Evolutionary conservation across 2,888 invertebrate species (phyloP).

Genomic region (Hirtodrosophila alboralis): DNA sequence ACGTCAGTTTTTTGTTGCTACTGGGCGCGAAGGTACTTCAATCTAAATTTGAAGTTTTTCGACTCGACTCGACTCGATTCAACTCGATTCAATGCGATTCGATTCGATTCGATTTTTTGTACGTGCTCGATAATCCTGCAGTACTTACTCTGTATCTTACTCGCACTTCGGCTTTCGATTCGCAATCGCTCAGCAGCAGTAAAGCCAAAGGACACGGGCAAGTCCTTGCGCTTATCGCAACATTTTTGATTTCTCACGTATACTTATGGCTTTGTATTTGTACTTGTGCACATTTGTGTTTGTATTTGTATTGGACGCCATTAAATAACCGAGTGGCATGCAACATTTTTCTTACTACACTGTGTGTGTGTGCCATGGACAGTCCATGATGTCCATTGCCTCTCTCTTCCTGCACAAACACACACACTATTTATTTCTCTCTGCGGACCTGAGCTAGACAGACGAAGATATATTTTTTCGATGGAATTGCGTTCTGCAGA

Average conservation of each 20-base stretch:
- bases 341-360: constrained; percentile 64
- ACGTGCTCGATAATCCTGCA: constrained; percentile 70
- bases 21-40: constrained; percentile 55
- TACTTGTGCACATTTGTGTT: constrained; percentile 28
- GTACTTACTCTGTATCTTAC: constrained; percentile 6
- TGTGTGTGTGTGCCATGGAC: constrained; percentile 42
- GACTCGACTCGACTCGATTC: constrained; percentile 27
- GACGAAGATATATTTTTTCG: constrained; percentile 40
- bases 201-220: constrained; percentile 39
- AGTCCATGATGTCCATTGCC: constrained; percentile 35
- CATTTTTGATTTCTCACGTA: constrained; percentile 78
- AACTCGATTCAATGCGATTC: constrained; percentile 21
- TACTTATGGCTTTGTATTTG: constrained; percentile 59
- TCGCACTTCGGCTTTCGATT: constrained; percentile 28
- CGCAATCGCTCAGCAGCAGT: constrained; percentile 9
- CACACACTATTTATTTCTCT: constrained; percentile 44
- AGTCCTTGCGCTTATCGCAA: constrained; percentile 56
- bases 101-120: constrained; percentile 48
- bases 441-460: constrained; percentile 31
- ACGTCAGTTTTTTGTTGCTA: constrained; percentile 52
- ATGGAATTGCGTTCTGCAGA: constrained; percentile 35
- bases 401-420: neutral
- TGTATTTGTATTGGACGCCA: constrained; percentile 60
- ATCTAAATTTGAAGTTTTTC: constrained; percentile 73
- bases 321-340: constrained; percentile 77